These are phyloP conservation scores for Perca fluviatilis DNA, from an alignment of 2,113 vertebrate species.

Conservation along the genomic window DNA sequence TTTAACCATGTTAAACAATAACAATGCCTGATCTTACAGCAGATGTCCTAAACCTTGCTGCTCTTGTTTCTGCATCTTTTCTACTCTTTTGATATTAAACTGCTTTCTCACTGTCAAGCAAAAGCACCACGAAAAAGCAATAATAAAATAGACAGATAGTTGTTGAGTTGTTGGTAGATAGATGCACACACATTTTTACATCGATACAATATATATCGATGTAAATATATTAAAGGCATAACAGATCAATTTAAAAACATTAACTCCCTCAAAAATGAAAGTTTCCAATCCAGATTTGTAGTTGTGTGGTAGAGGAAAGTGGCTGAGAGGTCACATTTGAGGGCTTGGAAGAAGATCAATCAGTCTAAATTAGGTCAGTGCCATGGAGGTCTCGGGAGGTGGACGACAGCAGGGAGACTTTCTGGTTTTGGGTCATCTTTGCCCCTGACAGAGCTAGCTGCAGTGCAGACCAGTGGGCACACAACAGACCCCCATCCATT, in stretches of 20 bases:
- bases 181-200: not conserved
- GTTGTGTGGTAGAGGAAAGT: conserved; percentile 50
- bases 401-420: conserved; percentile 59
- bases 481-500: conserved; percentile 67
- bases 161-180: not conserved
- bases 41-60: conserved; percentile 1
- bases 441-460: conserved; percentile 72
- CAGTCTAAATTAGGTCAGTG: conserved; percentile 81
- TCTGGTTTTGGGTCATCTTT: conserved; percentile 82
- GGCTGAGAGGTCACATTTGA: conserved; percentile 74
- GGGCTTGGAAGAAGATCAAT: conserved; percentile 79
- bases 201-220: not conserved
- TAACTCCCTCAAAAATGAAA: not conserved
- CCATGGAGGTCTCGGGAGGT: conserved; percentile 73
- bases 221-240: not conserved
- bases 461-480: conserved; percentile 60
- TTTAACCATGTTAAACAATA: conserved; percentile 46
- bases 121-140: conserved; percentile 13
- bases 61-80: conserved; percentile 16
- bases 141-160: not conserved
- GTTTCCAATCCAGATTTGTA: conserved; percentile 50
- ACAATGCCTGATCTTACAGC: not conserved
- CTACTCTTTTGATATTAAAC: conserved; percentile 39
- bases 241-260: conserved; percentile 33
- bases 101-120: conserved; percentile 38